phyloP scores from a whole-genome alignment of 92 coral and sea anemone genomes.

The Phymanthus crucifer region DNA sequence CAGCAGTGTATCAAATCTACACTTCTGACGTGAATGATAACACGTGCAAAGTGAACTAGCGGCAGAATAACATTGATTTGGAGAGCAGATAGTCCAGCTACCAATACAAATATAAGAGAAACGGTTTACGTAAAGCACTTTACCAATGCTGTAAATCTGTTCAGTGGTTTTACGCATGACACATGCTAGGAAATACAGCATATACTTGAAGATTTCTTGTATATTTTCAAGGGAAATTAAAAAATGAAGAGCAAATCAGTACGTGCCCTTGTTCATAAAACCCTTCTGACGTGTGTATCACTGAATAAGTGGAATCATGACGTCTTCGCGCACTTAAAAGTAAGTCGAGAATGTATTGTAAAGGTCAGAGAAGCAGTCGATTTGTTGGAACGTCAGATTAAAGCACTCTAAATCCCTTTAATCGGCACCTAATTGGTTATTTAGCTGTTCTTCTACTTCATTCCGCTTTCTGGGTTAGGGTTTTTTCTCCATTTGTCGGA shows the following conservation, averaged over 20 bases:
- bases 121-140: no score
- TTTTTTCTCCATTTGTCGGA: not conserved
- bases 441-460: not conserved
- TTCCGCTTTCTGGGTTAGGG: not conserved
- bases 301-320: slow-evolving; percentile 1
- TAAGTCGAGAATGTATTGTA: not conserved
- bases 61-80: not conserved
- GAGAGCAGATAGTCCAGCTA: no score
- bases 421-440: not conserved
- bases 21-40: not conserved
- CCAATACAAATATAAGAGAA: no score
- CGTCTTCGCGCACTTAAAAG: not conserved
- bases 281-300: slow-evolving; percentile 3
- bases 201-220: not conserved
- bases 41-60: not conserved
- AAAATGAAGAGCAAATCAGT: not conserved
- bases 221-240: not conserved
- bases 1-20: not conserved
- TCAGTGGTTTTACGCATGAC: not conserved
- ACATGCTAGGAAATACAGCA: not conserved
- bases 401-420: not conserved
- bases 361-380: slow-evolving; percentile 1
- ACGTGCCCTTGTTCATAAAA: slow-evolving; percentile 1
- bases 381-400: not conserved
- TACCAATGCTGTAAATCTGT: not conserved